Evolutionary conservation across 1,140 invertebrate genomes (phyloP), one percentile per base, ranked within the genome.

Genomic region (Physella acuta): DNA sequence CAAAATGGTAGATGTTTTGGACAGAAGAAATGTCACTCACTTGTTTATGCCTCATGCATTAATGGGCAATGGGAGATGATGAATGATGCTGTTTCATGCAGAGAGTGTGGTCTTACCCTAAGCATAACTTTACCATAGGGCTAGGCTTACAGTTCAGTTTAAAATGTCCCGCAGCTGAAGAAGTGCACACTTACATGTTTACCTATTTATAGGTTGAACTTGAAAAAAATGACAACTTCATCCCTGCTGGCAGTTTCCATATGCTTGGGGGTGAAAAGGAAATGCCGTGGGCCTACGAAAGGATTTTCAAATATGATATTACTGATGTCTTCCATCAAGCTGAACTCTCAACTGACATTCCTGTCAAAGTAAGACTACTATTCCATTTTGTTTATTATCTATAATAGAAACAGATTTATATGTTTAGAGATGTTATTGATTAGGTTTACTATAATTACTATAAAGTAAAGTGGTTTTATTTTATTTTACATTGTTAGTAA

Each of bases 271-370:
- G 73, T 3, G 61, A 68, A 26, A 34, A 33, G 2, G 73, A 74
- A 58, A 75, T 72, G 73, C 71, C 73, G 0, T 72, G 71, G 71
- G 63, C 58, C 14, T 75, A 66, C 49, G 71, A 70, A n/a, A 61
- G 68, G n/a, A 36, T 64, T 5, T 72, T 63, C 62, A 67, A 67
- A 31, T 67, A 61, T 39, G 73, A 74, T 44, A 55, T 74, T 28
- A 69, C 73, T 30, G 62, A 68, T 2, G 49, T 52, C 20, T n/a
- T 62, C 55, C 28, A 55, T 20, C 5, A 59, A 2, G 61, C 70
- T 31, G 36, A 51, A 3, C 31, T 73, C 34, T 37, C 49, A 17
- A 26, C 34, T 28, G n/a, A 69, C 39, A 51, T 39, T 8, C 33
- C 52, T 24, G 58, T 73, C 36, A 39, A 61, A 14, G 49, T 74